phyloP scores from a whole-genome alignment of 2,797 vertebrate genomes.

The Adelosebastes latens region DNA sequence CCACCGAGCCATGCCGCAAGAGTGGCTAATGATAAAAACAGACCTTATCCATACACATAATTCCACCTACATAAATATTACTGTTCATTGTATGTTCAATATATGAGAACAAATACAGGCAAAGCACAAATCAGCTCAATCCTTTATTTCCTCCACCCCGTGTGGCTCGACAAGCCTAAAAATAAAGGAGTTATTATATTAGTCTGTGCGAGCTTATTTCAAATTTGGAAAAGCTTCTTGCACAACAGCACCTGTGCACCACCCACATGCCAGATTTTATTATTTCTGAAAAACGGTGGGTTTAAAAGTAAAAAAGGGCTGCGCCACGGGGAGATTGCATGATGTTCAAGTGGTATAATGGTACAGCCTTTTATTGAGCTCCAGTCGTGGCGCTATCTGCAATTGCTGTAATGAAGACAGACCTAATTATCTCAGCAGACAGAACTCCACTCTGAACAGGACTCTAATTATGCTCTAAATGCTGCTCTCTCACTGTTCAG shows the following conservation, averaged over 20 bases:
- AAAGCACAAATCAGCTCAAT: neutral
- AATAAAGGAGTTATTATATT: constrained; percentile 21
- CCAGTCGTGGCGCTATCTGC: constrained; percentile 41
- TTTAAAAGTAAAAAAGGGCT: constrained; percentile 34
- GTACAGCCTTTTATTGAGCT: constrained; percentile 39
- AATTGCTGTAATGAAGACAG: constrained; percentile 69
- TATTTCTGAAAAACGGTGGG: constrained; percentile 28
- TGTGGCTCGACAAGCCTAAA: neutral
- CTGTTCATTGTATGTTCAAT: neutral
- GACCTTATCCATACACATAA: neutral
- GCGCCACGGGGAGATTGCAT: constrained; percentile 20
- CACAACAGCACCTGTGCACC: constrained; percentile 55
- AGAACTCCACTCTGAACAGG: constrained; percentile 57
- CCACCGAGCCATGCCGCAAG: no score
- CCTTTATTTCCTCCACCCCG: neutral
- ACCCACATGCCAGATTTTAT: constrained; percentile 42
- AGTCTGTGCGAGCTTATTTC: constrained; percentile 21
- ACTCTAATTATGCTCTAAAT: constrained; percentile 73
- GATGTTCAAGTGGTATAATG: constrained; percentile 59
- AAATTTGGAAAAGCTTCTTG: constrained; percentile 30
- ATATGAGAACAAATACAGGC: neutral
- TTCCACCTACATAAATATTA: neutral
- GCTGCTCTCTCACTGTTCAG: constrained; percentile 53
- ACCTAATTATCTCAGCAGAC: constrained; percentile 70
- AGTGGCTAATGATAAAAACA: no score